Percentiles rank a stretch among this genome's conserved stretches.
Conservation (phyloP, 2,797 vertebrate species). For the Agapornis canus region DNA sequence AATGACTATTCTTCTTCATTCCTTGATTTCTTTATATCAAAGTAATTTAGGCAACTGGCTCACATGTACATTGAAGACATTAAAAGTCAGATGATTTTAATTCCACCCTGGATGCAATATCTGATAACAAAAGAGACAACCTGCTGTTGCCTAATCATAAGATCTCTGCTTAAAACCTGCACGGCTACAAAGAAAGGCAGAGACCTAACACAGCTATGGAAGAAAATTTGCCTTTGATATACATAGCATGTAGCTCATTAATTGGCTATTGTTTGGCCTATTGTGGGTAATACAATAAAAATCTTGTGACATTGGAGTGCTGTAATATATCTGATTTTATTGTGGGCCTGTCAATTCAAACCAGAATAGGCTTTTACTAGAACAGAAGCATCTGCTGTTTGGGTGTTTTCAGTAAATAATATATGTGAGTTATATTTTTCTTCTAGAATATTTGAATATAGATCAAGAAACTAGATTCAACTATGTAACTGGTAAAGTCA, state of each 20-base stretch:
- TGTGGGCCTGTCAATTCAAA: background rate
- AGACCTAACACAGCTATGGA: background rate
- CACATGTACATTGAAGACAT: background rate
- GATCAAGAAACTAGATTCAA: background rate
- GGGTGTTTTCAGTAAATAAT: background rate
- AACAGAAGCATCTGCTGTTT: background rate
- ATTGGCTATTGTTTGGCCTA: background rate
- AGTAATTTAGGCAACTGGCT: background rate
- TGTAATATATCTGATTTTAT: background rate
- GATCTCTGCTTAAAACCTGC: background rate
- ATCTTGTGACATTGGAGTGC: background rate
- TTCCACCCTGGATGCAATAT: background rate
- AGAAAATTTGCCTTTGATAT: background rate
- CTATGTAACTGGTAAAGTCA: background rate
- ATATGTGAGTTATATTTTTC: background rate
- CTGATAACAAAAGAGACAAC: background rate
- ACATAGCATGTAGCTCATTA: background rate
- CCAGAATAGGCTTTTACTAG: background rate
- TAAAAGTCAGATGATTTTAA: background rate
- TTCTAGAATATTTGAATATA: background rate
- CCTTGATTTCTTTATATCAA: background rate
- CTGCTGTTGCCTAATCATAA: background rate
- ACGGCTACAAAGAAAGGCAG: background rate
- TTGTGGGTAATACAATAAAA: background rate
- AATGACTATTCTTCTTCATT: background rate